These are phyloP conservation scores for Pammene fasciana DNA, from an alignment of 2,888 invertebrate genomes.

Conservation along the genomic window DNA sequence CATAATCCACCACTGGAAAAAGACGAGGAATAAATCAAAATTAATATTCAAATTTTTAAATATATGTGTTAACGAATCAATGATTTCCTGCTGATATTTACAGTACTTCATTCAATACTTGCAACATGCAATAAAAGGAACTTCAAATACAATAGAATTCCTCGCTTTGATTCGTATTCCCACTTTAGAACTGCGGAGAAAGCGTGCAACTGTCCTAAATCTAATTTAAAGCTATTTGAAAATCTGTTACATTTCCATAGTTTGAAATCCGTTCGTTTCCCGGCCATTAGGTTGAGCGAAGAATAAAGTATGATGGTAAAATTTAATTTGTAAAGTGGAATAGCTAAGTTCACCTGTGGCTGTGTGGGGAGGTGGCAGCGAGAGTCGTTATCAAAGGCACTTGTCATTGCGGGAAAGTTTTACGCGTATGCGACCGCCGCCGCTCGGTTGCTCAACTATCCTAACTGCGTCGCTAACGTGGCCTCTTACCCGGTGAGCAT, in stretches of 20 bases:
- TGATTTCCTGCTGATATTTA: conserved; percentile 1
- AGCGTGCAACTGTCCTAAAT: conserved; percentile 69
- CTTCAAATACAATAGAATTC: conserved; percentile 68
- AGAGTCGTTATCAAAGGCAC: conserved; percentile 56
- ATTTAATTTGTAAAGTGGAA: conserved; percentile 65
- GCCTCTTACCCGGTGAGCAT: conserved; percentile 25
- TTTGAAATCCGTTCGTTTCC: conserved; percentile 48
- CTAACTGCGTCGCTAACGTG: conserved; percentile 52
- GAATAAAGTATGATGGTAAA: conserved; percentile 57
- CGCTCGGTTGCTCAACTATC: conserved; percentile 51
- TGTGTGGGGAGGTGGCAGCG: conserved; percentile 34
- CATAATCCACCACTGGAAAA: background rate
- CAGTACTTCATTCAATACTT: conserved; percentile 45
- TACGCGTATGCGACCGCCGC: conserved; percentile 49
- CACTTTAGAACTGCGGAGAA: conserved; percentile 60
- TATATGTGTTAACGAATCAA: background rate
- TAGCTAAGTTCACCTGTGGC: conserved; percentile 54
- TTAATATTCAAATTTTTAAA: background rate
- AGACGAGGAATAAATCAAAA: background rate
- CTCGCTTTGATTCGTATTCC: conserved; percentile 64
- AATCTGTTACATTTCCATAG: conserved; percentile 52
- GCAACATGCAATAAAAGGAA: conserved; percentile 62
- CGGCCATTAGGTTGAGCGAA: conserved; percentile 43
- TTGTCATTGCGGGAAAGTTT: conserved; percentile 57
- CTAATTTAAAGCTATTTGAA: conserved; percentile 60